Evolutionary conservation across 2,888 invertebrate species (phyloP).

Genomic region (Orthonychiurus folsomi): DNA sequence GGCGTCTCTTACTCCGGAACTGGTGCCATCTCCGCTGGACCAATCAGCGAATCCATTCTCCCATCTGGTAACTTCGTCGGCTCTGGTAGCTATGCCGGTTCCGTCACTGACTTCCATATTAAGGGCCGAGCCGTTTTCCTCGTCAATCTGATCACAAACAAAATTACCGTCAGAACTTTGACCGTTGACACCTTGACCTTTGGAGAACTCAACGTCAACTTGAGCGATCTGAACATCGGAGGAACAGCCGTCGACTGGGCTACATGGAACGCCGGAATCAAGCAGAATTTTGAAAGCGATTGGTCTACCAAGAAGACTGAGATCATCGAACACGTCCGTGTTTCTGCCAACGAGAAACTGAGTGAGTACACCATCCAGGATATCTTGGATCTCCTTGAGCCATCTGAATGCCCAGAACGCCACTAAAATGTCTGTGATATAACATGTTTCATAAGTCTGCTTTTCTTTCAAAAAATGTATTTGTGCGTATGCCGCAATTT

Average conservation of each 20-base stretch:
- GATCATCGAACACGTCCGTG: slow-evolving; percentile 19
- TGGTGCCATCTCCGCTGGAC: slow-evolving; percentile 23
- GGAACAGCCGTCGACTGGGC: slow-evolving; percentile 18
- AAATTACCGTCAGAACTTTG: slow-evolving; percentile 16
- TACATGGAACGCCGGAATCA: slow-evolving; percentile 14
- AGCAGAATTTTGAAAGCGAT: slow-evolving; percentile 23
- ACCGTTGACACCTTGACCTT: slow-evolving; percentile 17
- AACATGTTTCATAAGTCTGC: too few relatives aligned
- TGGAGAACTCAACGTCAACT: slow-evolving; percentile 8
- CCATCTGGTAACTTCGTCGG: slow-evolving; percentile 25
- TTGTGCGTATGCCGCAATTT: too few relatives aligned
- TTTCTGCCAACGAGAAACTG: slow-evolving; percentile 21
- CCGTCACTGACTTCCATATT: slow-evolving; percentile 10
- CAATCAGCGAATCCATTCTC: slow-evolving; percentile 18
- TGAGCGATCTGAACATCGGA: slow-evolving; percentile 15
- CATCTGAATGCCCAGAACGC: not conserved
- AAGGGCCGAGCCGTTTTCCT: slow-evolving; percentile 18
- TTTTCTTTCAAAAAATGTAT: too few relatives aligned
- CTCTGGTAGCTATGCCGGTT: slow-evolving; percentile 9
- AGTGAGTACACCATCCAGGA: slow-evolving; percentile 15
- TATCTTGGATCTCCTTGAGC: not conserved
- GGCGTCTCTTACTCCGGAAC: slow-evolving; percentile 2
- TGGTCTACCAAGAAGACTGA: slow-evolving; percentile 13
- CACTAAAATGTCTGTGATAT: too few relatives aligned
- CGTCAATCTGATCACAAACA: slow-evolving; percentile 25